Evolutionary conservation across 2,113 vertebrate species (phyloP), one percentile per base, ranked within the genome.

Genomic region (Pteronura brasiliensis): DNA sequence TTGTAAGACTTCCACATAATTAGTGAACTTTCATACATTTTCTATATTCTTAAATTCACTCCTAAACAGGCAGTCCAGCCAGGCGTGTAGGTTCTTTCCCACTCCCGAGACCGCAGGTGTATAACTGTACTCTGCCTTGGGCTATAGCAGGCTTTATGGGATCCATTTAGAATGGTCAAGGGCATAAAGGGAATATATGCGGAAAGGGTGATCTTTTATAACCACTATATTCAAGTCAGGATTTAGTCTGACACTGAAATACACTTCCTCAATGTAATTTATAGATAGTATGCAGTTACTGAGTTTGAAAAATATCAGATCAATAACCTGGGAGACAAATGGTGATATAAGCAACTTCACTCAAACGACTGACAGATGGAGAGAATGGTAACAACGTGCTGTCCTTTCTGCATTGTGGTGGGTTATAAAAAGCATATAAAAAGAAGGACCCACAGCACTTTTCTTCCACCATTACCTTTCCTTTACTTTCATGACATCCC

Each of bases 241-340:
- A 97, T 95, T 98, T 57, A 21, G 97, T 94, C 67, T 97, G 96
- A 86, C 88, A 97, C 47, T 93, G 97, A 98, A 97, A 97, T 97
- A 98, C 67, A 97, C 77, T 97, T 96, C 94, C 36, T 97, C 95
- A 85, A 96, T 97, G 95, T 98, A 98, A 98, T 98, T 98, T 98
- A 97, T 97, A 98, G 92, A 95, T 86, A 92, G 87, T 94, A 97
- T 92, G 80, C 79, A 98, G 97, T 97, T 98, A 98, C 95, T 1
- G 12, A 97, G 90, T 98, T 92, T 98, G 87, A 98, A 97, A 98
- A 97, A 96, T 95, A 98, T 97, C 96, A 98, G 90, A 98, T 98
- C 97, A 97, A 98, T 96, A 98, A 92, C 93, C 90, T 39, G 27
- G 93, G 92, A 98, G 94, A 98, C 88, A 98, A 98, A 97, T 92